Base-by-base conservation (phyloP, 2,797 vertebrate species). In the Miichthys miiuy region DNA sequence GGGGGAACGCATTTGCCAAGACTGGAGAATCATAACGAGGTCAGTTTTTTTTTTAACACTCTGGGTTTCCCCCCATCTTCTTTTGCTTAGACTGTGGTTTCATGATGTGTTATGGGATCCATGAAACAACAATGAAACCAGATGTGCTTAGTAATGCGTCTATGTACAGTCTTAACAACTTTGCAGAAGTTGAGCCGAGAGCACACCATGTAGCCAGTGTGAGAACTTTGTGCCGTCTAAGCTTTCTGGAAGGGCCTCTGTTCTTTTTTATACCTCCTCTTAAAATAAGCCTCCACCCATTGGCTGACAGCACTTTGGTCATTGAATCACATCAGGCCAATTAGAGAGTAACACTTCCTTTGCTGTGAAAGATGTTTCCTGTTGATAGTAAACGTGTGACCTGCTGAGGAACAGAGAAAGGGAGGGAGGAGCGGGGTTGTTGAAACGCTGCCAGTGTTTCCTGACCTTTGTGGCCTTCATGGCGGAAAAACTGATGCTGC, bases 321-420 rank as follows among this genome's bases (percentile, higher is more conserved):
- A 94, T 90, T 94, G 95, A 96, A 96, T 96, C 92, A 95, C 94
- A 92, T 91, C 85, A 91, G 93, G 94, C 96, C 96, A 96, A 95
- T 96, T 95, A 96, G 96, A 95, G 93, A 93, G 94, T 94, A 95
- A 94, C 77, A 94, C 96, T 98, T 99, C 97, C 97, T 97, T 94
- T 91, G 81, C 95, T 61, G 95, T 87, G 90, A 95, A 97, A 99
- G 97, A 97, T 98, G 97, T 97, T 98, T 99, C 97, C 97, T 99
- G 97, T 95, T 91, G 97, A 99, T 99, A 97, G 95, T 93, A 88
- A 89, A 89, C 68, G 69, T 90, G 51, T 54, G 55, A 83, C 86
- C 84, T 78, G 89, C 77, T 30, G 83, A 87, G 82, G 78, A 86
- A 81, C 76, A 73, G 64, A 77, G 81, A 66, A 72, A 84, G 17